Conservation (phyloP, 2,797 vertebrate genomes). For the Dromococcyx pavoninus region DNA sequence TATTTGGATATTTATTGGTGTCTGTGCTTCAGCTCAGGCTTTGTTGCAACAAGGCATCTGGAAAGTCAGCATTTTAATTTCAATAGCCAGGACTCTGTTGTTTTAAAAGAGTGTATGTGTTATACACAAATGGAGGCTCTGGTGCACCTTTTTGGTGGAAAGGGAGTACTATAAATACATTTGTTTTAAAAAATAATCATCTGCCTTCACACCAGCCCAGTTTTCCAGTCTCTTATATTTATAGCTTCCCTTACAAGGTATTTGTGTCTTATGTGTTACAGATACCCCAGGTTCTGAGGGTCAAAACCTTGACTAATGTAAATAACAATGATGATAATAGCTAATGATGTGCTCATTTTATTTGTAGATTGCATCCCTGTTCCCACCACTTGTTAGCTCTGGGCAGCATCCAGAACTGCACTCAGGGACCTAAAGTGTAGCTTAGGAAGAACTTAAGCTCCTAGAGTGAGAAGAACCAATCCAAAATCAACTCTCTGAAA, state of each 20-base stretch:
- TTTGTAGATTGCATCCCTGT: neutral
- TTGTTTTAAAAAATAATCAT: neutral
- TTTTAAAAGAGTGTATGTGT: neutral
- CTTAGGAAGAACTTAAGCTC: neutral
- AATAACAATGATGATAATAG: conserved; percentile 29
- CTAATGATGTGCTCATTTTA: neutral
- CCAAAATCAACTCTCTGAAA: neutral
- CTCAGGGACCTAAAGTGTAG: neutral
- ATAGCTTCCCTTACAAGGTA: neutral
- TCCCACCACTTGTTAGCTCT: neutral
- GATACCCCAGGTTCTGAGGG: neutral
- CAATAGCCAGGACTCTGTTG: neutral
- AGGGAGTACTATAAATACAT: conserved; percentile 6
- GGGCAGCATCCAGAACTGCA: neutral
- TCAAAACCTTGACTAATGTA: conserved; percentile 31
- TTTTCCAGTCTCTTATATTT: conserved; percentile 38
- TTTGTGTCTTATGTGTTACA: neutral
- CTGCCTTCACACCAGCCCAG: neutral
- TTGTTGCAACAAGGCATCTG: neutral
- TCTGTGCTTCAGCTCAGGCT: neutral
- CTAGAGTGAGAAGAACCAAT: neutral
- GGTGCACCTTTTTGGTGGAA: neutral
- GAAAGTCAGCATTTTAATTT: neutral
- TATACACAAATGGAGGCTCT: neutral
- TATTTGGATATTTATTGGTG: too few species aligned